These are phyloP conservation scores for Auanema freiburgensis DNA, from an alignment of 2,888 invertebrate genomes.

Conservation along the genomic window DNA sequence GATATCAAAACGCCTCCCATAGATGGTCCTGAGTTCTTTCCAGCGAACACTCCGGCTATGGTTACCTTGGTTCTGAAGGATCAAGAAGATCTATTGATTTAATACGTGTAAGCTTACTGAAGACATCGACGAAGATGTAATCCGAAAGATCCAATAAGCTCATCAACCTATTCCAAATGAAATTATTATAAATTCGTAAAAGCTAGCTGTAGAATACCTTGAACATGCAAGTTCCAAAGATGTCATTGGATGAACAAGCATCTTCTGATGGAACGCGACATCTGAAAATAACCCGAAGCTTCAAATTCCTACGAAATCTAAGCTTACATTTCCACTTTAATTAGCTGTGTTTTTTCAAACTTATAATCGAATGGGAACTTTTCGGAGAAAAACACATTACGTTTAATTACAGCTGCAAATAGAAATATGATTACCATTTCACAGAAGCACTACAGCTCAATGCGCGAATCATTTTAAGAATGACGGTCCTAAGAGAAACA, in stretches of 20 bases:
- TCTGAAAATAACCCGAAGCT: background rate
- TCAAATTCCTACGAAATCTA: background rate
- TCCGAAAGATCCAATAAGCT: constrained; percentile 49
- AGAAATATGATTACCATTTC: too few species aligned
- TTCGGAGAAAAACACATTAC: constrained; percentile 35
- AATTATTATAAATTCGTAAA: background rate
- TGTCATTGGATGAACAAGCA: constrained; percentile 11
- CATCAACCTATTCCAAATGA: constrained; percentile 29
- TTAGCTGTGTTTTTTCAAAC: constrained; percentile 47
- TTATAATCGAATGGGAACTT: constrained; percentile 41
- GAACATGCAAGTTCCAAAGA: constrained; percentile 32
- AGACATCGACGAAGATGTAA: constrained; percentile 37
- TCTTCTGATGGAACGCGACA: background rate
- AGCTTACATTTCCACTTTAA: constrained; percentile 43
- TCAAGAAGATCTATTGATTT: background rate
- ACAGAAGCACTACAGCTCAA: background rate
- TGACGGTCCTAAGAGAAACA: too few species aligned
- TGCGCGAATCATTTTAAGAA: background rate
- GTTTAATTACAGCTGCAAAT: constrained; percentile 10
- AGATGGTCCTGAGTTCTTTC: too few species aligned
- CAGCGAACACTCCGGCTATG: background rate
- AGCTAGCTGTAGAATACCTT: constrained; percentile 24
- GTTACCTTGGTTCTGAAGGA: background rate
- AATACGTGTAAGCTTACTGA: constrained; percentile 14
- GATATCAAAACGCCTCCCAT: too few species aligned